Percentiles rank a stretch among this genome's conserved stretches.
Conservation (phyloP, 1,140 invertebrate genomes). For the Pectinophora gossypiella region DNA sequence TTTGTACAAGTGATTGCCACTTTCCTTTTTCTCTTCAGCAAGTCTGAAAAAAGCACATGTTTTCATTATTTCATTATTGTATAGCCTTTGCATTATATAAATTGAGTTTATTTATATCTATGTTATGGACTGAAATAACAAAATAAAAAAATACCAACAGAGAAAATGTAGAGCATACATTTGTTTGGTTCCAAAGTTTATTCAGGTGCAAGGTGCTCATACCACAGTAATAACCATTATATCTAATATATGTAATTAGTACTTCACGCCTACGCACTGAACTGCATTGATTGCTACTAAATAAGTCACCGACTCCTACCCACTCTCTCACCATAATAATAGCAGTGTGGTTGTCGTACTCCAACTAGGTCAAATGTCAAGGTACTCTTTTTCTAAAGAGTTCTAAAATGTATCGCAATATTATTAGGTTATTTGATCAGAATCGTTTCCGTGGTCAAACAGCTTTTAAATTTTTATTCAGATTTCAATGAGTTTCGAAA, state of each 20-base stretch:
- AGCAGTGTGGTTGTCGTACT: background rate
- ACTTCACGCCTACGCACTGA: background rate
- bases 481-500: too few relatives aligned
- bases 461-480: too few relatives aligned
- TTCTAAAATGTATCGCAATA: background rate
- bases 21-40: conserved; percentile 91
- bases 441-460: background rate
- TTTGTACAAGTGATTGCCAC: conserved; percentile 92
- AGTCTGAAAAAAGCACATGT: conserved; percentile 82
- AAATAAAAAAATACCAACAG: too few relatives aligned
- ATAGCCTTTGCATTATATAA: too few relatives aligned
- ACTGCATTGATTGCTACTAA: background rate
- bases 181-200: too few relatives aligned
- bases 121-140: too few relatives aligned
- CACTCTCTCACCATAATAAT: background rate
- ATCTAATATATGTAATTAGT: too few relatives aligned
- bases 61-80: too few relatives aligned
- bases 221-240: too few relatives aligned
- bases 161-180: too few relatives aligned
- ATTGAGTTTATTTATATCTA: too few relatives aligned
- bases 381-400: conserved; percentile 16
- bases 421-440: background rate
- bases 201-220: too few relatives aligned
- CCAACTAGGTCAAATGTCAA: conserved; percentile 59
- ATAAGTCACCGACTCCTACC: background rate